A percentile compares a stretch with the other conserved stretches of the same genome.
Conservation (phyloP, 2,113 vertebrate species). For the Ptyas mucosa region DNA sequence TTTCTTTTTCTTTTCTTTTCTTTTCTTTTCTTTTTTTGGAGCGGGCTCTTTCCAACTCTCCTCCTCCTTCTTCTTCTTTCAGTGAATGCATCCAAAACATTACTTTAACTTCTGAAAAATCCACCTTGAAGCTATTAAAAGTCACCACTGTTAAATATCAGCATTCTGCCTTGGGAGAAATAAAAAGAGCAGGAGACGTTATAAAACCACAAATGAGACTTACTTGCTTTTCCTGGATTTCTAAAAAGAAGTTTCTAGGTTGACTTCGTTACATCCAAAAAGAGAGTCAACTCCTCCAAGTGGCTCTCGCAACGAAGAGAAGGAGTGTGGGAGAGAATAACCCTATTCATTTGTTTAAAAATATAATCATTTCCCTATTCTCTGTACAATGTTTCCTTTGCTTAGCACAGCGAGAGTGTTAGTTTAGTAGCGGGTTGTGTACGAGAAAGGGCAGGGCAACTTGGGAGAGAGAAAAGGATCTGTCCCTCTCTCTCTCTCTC, state of each 20-base stretch:
- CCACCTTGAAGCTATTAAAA: slow-evolving; percentile 13
- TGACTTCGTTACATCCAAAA: slow-evolving; percentile 35
- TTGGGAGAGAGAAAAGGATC: slow-evolving; percentile 28
- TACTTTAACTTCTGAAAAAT: background rate
- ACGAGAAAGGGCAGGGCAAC: slow-evolving; percentile 32
- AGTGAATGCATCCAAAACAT: background rate
- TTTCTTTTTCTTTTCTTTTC: no score
- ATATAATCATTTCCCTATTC: background rate
- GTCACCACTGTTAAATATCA: slow-evolving; percentile 7
- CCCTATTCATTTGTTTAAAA: background rate
- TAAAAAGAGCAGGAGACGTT: background rate
- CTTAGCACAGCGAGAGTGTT: slow-evolving; percentile 9
- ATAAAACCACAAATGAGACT: slow-evolving; percentile 44
- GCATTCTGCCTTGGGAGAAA: background rate
- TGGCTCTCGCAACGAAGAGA: slow-evolving; percentile 1
- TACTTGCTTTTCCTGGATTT: slow-evolving; percentile 48
- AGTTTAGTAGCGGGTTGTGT: slow-evolving; percentile 36
- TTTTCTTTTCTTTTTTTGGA: no score
- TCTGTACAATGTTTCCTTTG: background rate
- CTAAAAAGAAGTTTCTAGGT: slow-evolving; percentile 32
- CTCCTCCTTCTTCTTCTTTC: background rate
- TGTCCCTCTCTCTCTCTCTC: no score
- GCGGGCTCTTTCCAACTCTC: background rate
- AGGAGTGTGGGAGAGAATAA: background rate
- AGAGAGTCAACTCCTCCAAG: slow-evolving; percentile 18